Evolutionary conservation across 1,140 invertebrate species (phyloP).

Genomic region (Mylabris phalerata): DNA sequence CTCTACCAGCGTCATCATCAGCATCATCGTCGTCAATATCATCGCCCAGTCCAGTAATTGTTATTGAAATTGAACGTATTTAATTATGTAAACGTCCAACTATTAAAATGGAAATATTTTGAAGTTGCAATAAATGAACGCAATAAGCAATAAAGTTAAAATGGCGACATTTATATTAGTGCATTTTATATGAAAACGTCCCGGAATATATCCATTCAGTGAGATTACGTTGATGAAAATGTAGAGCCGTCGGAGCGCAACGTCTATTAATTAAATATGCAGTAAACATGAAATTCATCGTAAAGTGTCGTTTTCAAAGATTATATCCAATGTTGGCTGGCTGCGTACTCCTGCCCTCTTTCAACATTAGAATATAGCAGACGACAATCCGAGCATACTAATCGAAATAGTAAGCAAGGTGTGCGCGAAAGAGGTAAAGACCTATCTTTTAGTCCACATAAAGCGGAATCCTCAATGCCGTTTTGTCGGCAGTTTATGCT

Average conservation of each 20-base stretch:
- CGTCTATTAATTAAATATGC: conserved; percentile 31
- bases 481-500: conserved; percentile 44
- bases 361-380: neutral
- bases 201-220: conserved; percentile 11
- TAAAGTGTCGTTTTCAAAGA: conserved; percentile 29
- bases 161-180: conserved; percentile 16
- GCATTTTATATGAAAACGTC: conserved; percentile 11
- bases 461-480: conserved; percentile 40
- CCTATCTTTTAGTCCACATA: conserved; percentile 33
- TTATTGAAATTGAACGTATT: conserved; percentile 7
- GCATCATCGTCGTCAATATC: no score
- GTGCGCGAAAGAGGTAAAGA: conserved; percentile 23
- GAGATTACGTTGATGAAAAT: conserved; percentile 18
- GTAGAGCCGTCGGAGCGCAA: conserved; percentile 14
- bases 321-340: conserved; percentile 20
- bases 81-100: conserved; percentile 12
- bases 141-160: conserved; percentile 16
- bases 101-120: conserved; percentile 17
- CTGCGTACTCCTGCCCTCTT: neutral
- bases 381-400: conserved; percentile 7
- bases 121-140: conserved; percentile 15
- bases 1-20: no score
- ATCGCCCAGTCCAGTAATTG: conserved; percentile 1
- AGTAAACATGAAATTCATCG: conserved; percentile 32
- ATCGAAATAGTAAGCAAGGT: conserved; percentile 21